Percentiles rank a stretch among this genome's conserved stretches.
phyloP scores from a whole-genome alignment of 2,797 vertebrate species.

The Nasua narica region DNA sequence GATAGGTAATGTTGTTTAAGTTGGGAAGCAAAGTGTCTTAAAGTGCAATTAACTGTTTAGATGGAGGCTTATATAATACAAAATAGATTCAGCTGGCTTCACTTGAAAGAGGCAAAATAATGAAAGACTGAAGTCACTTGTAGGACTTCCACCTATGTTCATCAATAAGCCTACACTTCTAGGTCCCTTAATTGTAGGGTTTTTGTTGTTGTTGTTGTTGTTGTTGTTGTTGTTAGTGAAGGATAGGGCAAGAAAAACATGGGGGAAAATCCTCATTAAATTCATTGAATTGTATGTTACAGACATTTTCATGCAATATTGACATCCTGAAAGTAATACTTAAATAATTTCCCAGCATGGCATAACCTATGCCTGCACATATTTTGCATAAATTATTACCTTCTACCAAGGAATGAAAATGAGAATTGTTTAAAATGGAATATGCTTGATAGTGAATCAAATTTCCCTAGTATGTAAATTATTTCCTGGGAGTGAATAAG shows the following conservation, averaged over 20 bases:
- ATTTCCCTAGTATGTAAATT: slow-evolving; percentile 73
- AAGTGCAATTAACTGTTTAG: neutral
- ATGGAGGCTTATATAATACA: neutral
- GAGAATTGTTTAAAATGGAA: slow-evolving; percentile 74
- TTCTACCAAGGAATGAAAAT: slow-evolving; percentile 70
- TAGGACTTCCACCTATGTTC: neutral
- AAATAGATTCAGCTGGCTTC: neutral
- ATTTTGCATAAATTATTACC: slow-evolving; percentile 76
- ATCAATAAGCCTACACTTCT: neutral
- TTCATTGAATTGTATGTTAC: slow-evolving; percentile 14
- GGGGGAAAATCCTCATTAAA: slow-evolving; percentile 28
- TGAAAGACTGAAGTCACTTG: neutral
- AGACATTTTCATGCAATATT: slow-evolving; percentile 53
- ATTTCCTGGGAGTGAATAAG: slow-evolving; percentile 74
- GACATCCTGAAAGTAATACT: slow-evolving; percentile 50
- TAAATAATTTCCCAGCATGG: slow-evolving; percentile 67
- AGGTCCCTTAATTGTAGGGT: neutral
- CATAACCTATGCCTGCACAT: slow-evolving; percentile 59
- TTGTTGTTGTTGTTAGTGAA: too few species aligned
- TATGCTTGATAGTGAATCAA: slow-evolving; percentile 74
- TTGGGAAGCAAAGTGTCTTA: neutral
- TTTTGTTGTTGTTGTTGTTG: neutral
- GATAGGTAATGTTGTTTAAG: neutral
- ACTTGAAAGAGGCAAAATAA: neutral
- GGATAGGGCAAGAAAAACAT: neutral